Percentiles rank a stretch among this genome's conserved stretches.
phyloP scores from a whole-genome alignment of 2,888 invertebrate species.

The Helobdella robusta region DNA sequence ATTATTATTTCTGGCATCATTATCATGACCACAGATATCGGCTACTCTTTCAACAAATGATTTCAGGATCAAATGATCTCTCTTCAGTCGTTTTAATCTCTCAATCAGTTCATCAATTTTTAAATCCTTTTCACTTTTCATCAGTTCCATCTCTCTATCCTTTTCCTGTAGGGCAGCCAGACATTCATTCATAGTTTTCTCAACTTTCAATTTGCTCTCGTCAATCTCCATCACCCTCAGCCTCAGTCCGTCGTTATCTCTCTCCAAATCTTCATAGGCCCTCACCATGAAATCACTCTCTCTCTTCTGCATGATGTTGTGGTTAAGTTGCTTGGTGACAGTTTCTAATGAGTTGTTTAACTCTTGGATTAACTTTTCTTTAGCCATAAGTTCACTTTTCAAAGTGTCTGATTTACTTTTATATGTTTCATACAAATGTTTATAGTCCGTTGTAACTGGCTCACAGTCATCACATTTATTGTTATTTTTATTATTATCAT shows the following conservation, averaged over 20 bases:
- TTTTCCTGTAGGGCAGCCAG: not conserved
- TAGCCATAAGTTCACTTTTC: slow-evolving; percentile 1
- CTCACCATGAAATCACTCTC: slow-evolving; percentile 23
- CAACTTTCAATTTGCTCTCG: not conserved
- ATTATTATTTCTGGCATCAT: too few species aligned
- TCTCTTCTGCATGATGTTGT: slow-evolving; percentile 3
- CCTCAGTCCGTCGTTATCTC: not conserved
- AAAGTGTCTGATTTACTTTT: slow-evolving; percentile 22
- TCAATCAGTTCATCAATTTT: not conserved
- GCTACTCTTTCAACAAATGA: not conserved
- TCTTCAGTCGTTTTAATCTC: not conserved
- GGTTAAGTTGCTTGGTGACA: slow-evolving; percentile 1
- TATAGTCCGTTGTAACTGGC: too few species aligned
- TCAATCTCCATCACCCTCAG: not conserved
- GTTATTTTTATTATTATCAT: too few species aligned
- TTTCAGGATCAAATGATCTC: not conserved
- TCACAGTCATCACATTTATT: too few species aligned
- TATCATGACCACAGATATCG: not conserved
- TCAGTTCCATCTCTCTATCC: slow-evolving; percentile 12
- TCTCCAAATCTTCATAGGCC: slow-evolving; percentile 17
- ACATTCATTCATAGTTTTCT: slow-evolving; percentile 1
- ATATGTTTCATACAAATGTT: too few species aligned
- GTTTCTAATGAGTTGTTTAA: not conserved
- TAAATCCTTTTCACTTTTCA: not conserved
- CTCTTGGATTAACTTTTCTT: not conserved